These are phyloP conservation scores for Pagetopsis macropterus DNA, from an alignment of 2,797 vertebrate genomes.

Conservation along the genomic window DNA sequence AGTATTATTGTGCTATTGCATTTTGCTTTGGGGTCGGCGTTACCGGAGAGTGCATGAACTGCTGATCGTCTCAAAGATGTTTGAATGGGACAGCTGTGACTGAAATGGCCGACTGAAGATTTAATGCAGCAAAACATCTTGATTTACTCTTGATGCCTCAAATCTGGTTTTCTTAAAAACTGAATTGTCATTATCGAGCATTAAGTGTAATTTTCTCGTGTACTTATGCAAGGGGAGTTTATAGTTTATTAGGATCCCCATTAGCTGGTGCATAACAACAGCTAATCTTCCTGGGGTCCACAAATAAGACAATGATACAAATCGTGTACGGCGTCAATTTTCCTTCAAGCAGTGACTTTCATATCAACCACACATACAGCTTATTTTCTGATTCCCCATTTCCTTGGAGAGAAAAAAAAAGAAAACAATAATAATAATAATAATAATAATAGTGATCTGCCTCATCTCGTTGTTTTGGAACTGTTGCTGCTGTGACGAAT, in stretches of 20 bases:
- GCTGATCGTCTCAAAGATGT: constrained; percentile 3
- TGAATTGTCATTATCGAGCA: neutral
- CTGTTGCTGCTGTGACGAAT: too few species aligned
- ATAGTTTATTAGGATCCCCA: too few species aligned
- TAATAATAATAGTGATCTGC: neutral
- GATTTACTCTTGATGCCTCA: neutral
- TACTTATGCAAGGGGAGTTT: neutral
- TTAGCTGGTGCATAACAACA: too few species aligned
- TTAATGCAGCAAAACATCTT: neutral
- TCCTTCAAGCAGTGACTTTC: too few species aligned
- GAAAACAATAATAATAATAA: too few species aligned
- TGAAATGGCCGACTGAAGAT: neutral
- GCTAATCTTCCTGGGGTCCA: too few species aligned
- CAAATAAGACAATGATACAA: too few species aligned
- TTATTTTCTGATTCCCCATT: too few species aligned
- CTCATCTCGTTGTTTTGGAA: too few species aligned
- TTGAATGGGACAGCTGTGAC: neutral
- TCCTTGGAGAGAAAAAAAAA: too few species aligned
- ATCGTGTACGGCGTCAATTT: too few species aligned
- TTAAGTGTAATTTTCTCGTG: neutral
- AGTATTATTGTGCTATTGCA: constrained; percentile 25
- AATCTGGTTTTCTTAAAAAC: neutral
- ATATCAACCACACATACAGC: too few species aligned
- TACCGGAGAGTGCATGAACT: neutral
- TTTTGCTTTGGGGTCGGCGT: constrained; percentile 19